These are phyloP conservation scores for Philopedon plagiatum DNA, from an alignment of 2,888 invertebrate species.

Conservation along the genomic window DNA sequence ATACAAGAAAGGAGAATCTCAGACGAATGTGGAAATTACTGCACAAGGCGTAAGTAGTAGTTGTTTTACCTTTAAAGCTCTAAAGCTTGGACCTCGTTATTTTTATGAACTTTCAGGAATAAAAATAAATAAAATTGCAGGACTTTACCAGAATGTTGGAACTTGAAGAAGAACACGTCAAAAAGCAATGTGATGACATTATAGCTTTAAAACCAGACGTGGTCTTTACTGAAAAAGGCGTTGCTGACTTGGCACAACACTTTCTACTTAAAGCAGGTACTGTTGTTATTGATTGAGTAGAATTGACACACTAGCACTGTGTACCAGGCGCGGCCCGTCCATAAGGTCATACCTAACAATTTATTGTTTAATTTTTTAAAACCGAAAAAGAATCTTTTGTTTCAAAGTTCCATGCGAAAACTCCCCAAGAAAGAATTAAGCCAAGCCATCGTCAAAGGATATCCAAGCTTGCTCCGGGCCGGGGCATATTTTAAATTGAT, in stretches of 20 bases:
- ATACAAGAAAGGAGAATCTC: conserved; percentile 99
- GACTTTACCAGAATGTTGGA: conserved; percentile 96
- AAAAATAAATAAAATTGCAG: conserved; percentile 59
- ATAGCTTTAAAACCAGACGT: conserved; percentile 96
- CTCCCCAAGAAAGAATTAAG: too few species aligned
- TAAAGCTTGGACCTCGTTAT: neutral
- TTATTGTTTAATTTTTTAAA: too few species aligned
- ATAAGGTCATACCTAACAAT: too few species aligned
- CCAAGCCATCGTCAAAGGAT: too few species aligned
- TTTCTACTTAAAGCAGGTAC: conserved; percentile 84
- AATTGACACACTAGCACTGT: too few species aligned
- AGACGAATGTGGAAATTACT: conserved; percentile 96
- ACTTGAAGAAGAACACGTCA: conserved; percentile 95
- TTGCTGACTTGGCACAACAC: conserved; percentile 94
- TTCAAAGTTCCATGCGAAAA: too few species aligned
- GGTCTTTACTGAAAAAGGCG: conserved; percentile 98
- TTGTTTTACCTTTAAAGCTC: too few species aligned
- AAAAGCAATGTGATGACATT: conserved; percentile 91
- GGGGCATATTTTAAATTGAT: too few species aligned
- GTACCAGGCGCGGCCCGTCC: too few species aligned
- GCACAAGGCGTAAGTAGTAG: conserved; percentile 78
- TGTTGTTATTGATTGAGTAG: neutral
- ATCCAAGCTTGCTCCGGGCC: too few species aligned
- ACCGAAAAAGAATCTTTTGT: too few species aligned
- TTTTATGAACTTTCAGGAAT: neutral